Conservation (phyloP, 2,113 vertebrate species). For the Myrmecobius fasciatus region DNA sequence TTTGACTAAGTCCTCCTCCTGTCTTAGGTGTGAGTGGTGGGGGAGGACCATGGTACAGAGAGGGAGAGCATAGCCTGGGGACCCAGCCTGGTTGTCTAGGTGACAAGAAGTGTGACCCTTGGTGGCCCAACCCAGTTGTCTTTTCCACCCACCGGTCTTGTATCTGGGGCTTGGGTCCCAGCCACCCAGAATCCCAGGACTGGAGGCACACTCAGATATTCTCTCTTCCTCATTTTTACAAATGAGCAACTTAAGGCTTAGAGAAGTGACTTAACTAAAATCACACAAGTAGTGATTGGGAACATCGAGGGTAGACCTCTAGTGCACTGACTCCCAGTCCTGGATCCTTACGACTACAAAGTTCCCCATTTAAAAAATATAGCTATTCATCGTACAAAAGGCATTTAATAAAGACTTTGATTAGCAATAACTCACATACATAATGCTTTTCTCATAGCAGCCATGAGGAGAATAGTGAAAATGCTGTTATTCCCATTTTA, state of each 20-base stretch:
- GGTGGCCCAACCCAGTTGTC: neutral
- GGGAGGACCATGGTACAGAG: slow-evolving; percentile 47
- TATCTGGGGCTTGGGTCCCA: neutral
- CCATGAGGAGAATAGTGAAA: neutral
- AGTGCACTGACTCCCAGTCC: neutral
- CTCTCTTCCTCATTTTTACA: neutral
- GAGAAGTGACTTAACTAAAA: neutral
- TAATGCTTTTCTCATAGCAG: neutral
- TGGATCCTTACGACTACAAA: neutral
- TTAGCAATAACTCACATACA: neutral
- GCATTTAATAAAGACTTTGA: neutral
- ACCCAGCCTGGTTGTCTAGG: neutral
- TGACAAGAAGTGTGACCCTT: neutral
- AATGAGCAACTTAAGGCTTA: neutral
- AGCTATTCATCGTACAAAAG: neutral
- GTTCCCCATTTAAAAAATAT: neutral
- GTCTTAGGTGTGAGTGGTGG: slow-evolving; percentile 28
- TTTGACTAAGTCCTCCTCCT: slow-evolving; percentile 16
- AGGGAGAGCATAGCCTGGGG: neutral
- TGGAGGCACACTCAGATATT: neutral
- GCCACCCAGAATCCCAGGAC: neutral
- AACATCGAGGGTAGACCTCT: neutral
- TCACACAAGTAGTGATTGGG: neutral
- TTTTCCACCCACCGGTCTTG: neutral
- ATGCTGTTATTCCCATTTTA: neutral